Evolutionary conservation across 2,797 vertebrate genomes (phyloP).

Genomic region (Mormyrus proboscirostris): DNA sequence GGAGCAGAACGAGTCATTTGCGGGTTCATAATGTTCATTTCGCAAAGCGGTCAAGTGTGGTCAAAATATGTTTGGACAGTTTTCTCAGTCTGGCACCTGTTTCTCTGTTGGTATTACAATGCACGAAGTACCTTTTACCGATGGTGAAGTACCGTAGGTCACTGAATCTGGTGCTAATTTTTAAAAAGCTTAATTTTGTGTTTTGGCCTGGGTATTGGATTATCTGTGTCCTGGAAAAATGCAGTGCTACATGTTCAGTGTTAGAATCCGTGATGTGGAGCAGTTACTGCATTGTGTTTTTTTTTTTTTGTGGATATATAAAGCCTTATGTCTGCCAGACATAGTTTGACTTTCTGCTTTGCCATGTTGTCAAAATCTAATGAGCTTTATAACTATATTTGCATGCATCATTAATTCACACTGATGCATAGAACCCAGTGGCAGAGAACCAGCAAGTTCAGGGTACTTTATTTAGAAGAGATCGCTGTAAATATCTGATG

Average conservation of each 20-base stretch:
- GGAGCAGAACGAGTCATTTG: not conserved
- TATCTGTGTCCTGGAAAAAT: not conserved
- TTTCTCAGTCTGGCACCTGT: not conserved
- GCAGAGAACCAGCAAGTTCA: not conserved
- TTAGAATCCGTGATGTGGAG: not conserved
- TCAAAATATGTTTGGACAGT: not conserved
- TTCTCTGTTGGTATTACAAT: not conserved
- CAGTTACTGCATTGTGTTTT: not conserved
- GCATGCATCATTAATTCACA: not conserved
- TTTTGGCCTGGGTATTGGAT: not conserved
- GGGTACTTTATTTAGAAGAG: not conserved
- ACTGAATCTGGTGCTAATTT: not conserved
- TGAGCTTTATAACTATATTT: conserved; percentile 2
- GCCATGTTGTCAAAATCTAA: not conserved
- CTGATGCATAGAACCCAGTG: not conserved
- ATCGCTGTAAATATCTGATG: not conserved
- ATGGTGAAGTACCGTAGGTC: not conserved
- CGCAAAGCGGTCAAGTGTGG: not conserved
- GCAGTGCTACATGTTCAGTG: no score
- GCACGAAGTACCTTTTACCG: not conserved
- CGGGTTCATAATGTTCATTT: not conserved
- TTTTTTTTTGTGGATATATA: not conserved
- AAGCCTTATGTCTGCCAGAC: not conserved
- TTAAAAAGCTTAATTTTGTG: not conserved
- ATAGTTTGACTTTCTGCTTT: not conserved